A percentile compares a stretch with the other conserved stretches of the same genome.
These are phyloP conservation scores for Amphiprion clarkii DNA, from an alignment of 2,797 vertebrate species.

Conservation along the genomic window DNA sequence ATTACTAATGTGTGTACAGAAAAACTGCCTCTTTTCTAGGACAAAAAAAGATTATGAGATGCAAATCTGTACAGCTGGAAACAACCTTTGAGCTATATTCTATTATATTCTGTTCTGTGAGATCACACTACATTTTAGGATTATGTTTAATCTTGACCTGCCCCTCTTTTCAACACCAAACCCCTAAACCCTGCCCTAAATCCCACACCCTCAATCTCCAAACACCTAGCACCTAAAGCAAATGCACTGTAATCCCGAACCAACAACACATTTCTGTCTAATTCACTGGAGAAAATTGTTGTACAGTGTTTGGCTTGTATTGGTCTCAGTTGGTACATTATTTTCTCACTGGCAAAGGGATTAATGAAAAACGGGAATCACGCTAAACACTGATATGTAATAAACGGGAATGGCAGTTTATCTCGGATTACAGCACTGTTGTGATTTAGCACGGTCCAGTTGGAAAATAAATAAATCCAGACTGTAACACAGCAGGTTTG, in stretches of 20 bases:
- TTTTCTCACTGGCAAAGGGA: slow-evolving; percentile 4
- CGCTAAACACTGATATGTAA: slow-evolving; percentile 14
- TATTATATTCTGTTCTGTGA: slow-evolving; percentile 36
- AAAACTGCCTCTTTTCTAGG: slow-evolving; percentile 27
- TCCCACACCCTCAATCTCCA: slow-evolving; percentile 62
- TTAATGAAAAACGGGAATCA: slow-evolving; percentile 21
- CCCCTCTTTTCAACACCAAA: slow-evolving; percentile 57
- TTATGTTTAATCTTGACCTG: slow-evolving; percentile 77
- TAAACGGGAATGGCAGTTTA: not conserved
- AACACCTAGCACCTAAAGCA: slow-evolving; percentile 55
- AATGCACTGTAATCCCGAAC: slow-evolving; percentile 58
- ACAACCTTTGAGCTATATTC: slow-evolving; percentile 38
- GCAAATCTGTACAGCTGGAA: slow-evolving; percentile 7
- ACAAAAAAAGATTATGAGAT: slow-evolving; percentile 46
- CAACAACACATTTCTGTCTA: slow-evolving; percentile 38
- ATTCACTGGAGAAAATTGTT: slow-evolving; percentile 7
- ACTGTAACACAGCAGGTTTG: not conserved
- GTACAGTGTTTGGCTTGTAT: slow-evolving; percentile 13
- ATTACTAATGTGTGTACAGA: not conserved
- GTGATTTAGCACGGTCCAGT: not conserved
- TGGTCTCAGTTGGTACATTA: slow-evolving; percentile 1
- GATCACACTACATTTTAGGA: slow-evolving; percentile 61
- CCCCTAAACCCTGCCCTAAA: slow-evolving; percentile 68
- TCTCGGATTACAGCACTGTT: not conserved
- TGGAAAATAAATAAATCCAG: not conserved